A percentile compares a stretch with the other conserved stretches of the same genome.
Conservation (phyloP, 1,140 invertebrate species). For the Brachystomella parvula region DNA sequence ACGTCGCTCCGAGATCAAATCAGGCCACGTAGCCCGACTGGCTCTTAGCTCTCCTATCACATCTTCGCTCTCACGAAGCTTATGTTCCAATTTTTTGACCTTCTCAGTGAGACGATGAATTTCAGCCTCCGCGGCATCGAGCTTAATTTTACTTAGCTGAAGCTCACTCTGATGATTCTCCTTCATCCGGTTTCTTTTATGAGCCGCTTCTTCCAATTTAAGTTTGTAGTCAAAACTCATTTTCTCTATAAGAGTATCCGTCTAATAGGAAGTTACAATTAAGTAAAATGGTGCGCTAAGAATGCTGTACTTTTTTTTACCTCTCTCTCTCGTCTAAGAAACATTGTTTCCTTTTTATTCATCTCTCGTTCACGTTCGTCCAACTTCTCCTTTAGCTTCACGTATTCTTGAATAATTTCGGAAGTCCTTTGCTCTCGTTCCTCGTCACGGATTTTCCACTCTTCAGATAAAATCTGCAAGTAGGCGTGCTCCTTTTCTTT, state of each 20-base stretch:
- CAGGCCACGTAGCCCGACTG: constrained; percentile 6
- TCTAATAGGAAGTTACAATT: background rate
- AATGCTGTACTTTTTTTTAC: no score
- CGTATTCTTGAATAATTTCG: background rate
- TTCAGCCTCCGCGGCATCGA: background rate
- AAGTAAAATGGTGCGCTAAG: background rate
- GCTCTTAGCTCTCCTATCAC: constrained; percentile 8
- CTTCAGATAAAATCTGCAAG: constrained; percentile 18
- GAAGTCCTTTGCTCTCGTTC: constrained; percentile 8
- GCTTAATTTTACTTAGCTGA: background rate
- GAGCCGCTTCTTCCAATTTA: background rate
- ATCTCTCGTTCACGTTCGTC: background rate
- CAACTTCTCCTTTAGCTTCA: background rate
- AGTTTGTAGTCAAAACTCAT: background rate
- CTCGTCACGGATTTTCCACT: constrained; percentile 11
- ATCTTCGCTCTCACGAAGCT: constrained; percentile 19
- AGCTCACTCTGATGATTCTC: background rate
- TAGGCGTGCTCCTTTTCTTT: constrained; percentile 20
- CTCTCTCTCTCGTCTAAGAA: background rate
- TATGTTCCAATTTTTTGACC: constrained; percentile 10
- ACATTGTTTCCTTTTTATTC: background rate
- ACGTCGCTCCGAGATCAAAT: background rate
- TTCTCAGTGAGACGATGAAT: constrained; percentile 11
- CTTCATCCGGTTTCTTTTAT: background rate
- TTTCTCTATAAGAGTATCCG: background rate